Percentiles rank a stretch among this genome's conserved stretches.
These are phyloP conservation scores for Turdus rufiventris DNA, from an alignment of 2,113 vertebrate species.

Conservation along the genomic window DNA sequence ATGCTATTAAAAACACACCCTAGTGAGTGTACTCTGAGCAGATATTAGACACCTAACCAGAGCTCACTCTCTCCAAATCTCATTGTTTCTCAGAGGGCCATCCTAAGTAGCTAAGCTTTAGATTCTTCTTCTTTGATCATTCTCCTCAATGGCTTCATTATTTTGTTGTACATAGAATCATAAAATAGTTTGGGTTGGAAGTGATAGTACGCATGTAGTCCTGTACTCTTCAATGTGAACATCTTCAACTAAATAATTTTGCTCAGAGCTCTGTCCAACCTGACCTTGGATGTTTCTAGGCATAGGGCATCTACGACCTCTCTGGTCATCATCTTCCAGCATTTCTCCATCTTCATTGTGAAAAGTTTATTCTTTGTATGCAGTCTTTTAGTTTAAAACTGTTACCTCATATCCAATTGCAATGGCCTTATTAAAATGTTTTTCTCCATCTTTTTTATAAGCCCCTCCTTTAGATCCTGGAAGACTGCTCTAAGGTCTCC, in stretches of 20 bases:
- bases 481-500: not conserved
- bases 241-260: not conserved
- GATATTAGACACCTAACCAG: not conserved
- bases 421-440: not conserved
- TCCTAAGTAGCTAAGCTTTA: not conserved
- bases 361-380: not conserved
- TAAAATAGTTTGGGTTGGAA: not conserved
- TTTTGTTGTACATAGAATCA: not conserved
- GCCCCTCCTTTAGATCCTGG: not conserved
- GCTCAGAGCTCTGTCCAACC: not conserved
- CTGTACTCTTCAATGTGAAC: not conserved
- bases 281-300: not conserved
- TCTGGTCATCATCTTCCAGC: not conserved
- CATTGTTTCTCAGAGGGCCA: not conserved
- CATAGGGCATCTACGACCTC: not conserved
- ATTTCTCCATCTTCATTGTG: not conserved
- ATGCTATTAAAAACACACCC: not conserved
- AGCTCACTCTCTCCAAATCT: not conserved
- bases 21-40: not conserved
- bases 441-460: not conserved
- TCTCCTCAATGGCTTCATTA: not conserved
- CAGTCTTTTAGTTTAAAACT: not conserved
- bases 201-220: not conserved
- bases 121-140: not conserved
- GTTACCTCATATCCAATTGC: not conserved